Percentiles rank a stretch among this genome's conserved stretches.
phyloP scores from a whole-genome alignment of 2,797 vertebrate species.

The Trichosurus vulpecula region DNA sequence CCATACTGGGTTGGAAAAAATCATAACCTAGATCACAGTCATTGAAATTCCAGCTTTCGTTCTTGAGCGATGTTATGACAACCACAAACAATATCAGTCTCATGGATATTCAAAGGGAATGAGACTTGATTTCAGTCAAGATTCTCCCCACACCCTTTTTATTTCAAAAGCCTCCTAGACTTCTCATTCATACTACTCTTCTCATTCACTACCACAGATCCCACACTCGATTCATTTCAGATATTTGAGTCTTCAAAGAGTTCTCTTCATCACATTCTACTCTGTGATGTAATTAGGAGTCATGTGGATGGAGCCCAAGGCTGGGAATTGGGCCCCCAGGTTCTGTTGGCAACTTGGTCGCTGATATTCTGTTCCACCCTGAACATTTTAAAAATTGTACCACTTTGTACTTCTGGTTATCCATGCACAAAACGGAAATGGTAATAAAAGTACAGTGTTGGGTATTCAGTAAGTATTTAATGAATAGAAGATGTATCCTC shows the following conservation, averaged over 20 bases:
- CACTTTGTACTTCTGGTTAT: not conserved
- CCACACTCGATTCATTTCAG: not conserved
- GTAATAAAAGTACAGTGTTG: not conserved
- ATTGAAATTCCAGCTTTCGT: not conserved
- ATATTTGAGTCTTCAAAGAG: not conserved
- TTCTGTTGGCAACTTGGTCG: not conserved
- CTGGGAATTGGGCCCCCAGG: not conserved
- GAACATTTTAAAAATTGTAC: not conserved
- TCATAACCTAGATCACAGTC: not conserved
- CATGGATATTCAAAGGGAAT: not conserved
- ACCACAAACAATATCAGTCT: conserved; percentile 16
- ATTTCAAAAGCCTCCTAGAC: not conserved
- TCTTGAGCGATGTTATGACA: conserved; percentile 44
- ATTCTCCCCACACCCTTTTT: not conserved
- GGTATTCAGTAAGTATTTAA: not conserved
- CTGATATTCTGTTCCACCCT: too few species aligned
- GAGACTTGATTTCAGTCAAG: not conserved
- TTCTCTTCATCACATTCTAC: not conserved
- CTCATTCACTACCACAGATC: not conserved
- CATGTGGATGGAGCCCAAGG: not conserved
- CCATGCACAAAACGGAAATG: not conserved
- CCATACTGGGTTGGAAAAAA: not conserved
- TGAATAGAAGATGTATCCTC: too few species aligned
- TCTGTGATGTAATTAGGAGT: not conserved
- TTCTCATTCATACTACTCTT: not conserved